Evolutionary conservation across 2,888 invertebrate species (phyloP), one percentile per base, ranked within the genome.

Genomic region (Blomia tropicalis): DNA sequence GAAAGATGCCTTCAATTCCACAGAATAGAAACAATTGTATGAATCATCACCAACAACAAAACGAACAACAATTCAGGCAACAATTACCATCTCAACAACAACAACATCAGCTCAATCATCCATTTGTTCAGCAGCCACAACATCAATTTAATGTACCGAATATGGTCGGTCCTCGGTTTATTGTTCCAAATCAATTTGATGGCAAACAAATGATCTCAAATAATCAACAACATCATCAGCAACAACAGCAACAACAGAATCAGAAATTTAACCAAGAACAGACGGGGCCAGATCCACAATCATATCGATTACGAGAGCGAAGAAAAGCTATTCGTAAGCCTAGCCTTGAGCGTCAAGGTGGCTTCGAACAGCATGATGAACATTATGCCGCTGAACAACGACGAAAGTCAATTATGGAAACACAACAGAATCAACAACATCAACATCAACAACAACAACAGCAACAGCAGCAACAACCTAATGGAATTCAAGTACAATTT

Each of bases 271-370:
- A 25, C 22, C 36, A 36, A 36, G 36, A 36, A 36, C 36, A 36
- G 17, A 36, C 36, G 7, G 36, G 17, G 36, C 62, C 58, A 7
- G 44, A 62, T 25, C 44, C 22, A 32, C 31, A 31, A 23, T 51
- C 51, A 27, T 14, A 41, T 31, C 54, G 66, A 61, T 23, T 66
- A 66, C 25, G 68, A 69, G 73, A 83, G 84, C 58, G 66, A 66
- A 60, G 59, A 53, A 43, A 31, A 19, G 59, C 66, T 2, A 63
- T 66, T 1, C 62, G 68, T 3, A 62, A 65, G 23, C 66, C 66
- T 17, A 68, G 68, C 59, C 58, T 68, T 1, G 68, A 68, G 47
- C 43, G 68, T n/a, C 68, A 68, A 60, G 64, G 65, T 19, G 66
- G 68, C 14, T 67, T 68, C 44, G 68, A 68, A 36, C 59, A 66